Percentiles rank a stretch among this genome's conserved stretches.
Conservation (phyloP, 2,888 invertebrate species). For the Papilio gigon region DNA sequence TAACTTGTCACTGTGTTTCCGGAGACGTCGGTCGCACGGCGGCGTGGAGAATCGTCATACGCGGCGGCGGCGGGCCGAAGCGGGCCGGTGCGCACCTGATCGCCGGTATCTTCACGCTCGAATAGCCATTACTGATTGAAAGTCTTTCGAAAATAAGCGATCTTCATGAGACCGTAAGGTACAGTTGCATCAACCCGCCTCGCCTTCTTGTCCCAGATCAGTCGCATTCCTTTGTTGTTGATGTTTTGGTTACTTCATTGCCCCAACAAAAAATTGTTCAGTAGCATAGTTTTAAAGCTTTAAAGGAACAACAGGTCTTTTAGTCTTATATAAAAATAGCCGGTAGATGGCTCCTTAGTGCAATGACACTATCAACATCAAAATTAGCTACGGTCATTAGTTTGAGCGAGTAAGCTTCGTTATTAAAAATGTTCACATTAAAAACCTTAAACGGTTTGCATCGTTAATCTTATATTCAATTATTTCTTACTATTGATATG, state of each 20-base stretch:
- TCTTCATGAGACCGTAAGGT: constrained; percentile 60
- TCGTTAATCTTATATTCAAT: too few species aligned
- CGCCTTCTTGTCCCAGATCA: constrained; percentile 27
- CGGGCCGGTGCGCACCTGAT: constrained; percentile 65
- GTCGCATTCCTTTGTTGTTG: constrained; percentile 23
- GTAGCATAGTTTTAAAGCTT: constrained; percentile 7
- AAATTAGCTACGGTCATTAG: background rate
- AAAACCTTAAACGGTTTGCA: too few species aligned
- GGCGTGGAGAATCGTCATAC: constrained; percentile 80
- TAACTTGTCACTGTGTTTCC: constrained; percentile 79
- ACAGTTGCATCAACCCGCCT: constrained; percentile 45
- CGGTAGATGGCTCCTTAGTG: background rate
- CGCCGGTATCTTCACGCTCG: constrained; percentile 62
- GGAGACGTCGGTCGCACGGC: constrained; percentile 67
- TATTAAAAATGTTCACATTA: too few species aligned
- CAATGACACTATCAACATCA: background rate
- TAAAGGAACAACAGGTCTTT: constrained; percentile 3
- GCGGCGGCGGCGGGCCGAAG: constrained; percentile 52
- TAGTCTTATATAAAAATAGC: background rate
- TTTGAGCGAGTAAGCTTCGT: too few species aligned
- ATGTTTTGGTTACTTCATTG: constrained; percentile 12
- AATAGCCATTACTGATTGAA: constrained; percentile 65
- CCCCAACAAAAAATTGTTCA: constrained; percentile 12
- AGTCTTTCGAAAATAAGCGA: constrained; percentile 64
- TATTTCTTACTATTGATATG: too few species aligned